Percentiles rank a stretch among this genome's conserved stretches.
Evolutionary conservation across 2,113 vertebrate genomes (phyloP).

Genomic region (Muntiacus reevesi): DNA sequence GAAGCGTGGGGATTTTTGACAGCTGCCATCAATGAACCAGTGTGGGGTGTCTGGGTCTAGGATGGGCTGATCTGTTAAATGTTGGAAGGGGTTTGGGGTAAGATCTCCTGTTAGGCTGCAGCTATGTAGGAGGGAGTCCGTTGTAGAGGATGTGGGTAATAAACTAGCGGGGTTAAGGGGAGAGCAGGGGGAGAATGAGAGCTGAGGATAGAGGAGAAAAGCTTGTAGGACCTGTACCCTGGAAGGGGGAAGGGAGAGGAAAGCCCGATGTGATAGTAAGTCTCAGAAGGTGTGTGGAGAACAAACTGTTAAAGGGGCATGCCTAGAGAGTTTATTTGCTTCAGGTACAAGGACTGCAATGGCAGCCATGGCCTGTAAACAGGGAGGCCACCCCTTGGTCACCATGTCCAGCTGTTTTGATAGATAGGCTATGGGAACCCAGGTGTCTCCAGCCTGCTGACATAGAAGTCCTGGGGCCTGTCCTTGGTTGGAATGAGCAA

Average conservation of each 20-base stretch:
- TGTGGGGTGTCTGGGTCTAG: not conserved
- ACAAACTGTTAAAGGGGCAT: not conserved
- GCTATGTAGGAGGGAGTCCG: not conserved
- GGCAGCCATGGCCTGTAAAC: not conserved
- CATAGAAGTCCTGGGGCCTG: not conserved
- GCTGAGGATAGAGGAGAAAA: not conserved
- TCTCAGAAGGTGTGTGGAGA: not conserved
- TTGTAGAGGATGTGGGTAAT: not conserved
- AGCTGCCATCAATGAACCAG: not conserved
- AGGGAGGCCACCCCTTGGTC: not conserved
- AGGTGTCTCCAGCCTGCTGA: not conserved
- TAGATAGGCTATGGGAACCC: not conserved
- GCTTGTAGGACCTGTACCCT: not conserved
- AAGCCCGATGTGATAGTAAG: not conserved
- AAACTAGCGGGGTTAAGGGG: accelerated
- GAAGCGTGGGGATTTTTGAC: not conserved
- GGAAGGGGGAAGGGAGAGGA: not conserved
- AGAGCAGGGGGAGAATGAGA: not conserved
- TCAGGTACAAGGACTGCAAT: accelerated
- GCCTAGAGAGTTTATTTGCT: not conserved
- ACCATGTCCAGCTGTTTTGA: not conserved
- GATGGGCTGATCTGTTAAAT: not conserved
- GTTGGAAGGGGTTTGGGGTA: not conserved
- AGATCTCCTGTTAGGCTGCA: not conserved
- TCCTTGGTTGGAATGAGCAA: not conserved